Base-by-base conservation (phyloP, 2,888 invertebrate species). In the Lymantria monacha region DNA sequence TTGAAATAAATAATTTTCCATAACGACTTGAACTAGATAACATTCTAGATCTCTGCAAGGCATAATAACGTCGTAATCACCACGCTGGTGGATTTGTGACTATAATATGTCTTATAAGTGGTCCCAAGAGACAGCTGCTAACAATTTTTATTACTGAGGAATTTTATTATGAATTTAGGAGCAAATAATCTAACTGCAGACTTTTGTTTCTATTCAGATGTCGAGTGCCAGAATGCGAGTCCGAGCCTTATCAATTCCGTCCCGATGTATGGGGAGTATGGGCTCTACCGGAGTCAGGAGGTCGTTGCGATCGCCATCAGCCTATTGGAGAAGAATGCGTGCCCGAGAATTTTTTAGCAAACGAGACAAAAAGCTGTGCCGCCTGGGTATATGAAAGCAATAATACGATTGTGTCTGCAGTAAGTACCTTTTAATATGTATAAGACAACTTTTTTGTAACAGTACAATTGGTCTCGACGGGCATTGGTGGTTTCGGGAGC, bases 141-240 rank as follows among this genome's bases (percentile, higher is more conserved):
- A n/a, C n/a, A n/a, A n/a, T n/a, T n/a, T 22, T 22, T 22, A 22
- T 22, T 22, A 22, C 5, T 22, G 2, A 22, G 5, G 22, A 22
- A 22, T 22, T 22, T 22, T 22, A 5, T 10, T 10, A 33, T 10
- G 33, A 33, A 33, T 33, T 33, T 33, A 1, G 33, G 5, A 22
- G 5, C 22, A 22, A 22, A 22, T 22, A 22, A 22, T 22, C 22
- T 22, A 22, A 22, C 22, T 22, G 22, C 22, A 22, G 22, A 3
- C 22, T 22, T 22, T 22, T 22, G 2, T 11, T 48, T 43, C 2
- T 36, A 47, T 56, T 13, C 51, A 92, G 92, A 71, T 92, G 91
- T 61, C 56, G 63, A 42, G 87, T 92, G 0, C 89, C 91, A 49
- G 83, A 89, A 70, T 91, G 91, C 70, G 91, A 91, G 59, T 56